These are phyloP conservation scores for Neotoxoptera formosana DNA, from an alignment of 1,140 invertebrate genomes.

Conservation along the genomic window DNA sequence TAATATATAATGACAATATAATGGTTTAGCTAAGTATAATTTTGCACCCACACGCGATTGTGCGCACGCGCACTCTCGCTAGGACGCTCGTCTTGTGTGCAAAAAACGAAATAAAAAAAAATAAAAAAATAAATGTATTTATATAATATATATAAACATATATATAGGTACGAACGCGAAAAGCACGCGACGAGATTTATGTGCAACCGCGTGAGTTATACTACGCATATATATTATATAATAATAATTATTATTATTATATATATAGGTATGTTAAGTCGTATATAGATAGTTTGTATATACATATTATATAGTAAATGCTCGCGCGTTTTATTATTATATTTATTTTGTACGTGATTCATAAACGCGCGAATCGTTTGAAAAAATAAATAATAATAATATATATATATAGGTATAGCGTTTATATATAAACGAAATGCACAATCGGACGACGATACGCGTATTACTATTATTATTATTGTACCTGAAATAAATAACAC, in stretches of 20 bases:
- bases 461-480: neutral
- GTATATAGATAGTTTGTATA: neutral
- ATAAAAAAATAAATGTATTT: neutral
- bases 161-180: neutral
- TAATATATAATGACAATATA: neutral
- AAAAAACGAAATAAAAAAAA: neutral
- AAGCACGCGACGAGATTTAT: slow-evolving; percentile 38
- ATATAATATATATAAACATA: too few species aligned
- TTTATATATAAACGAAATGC: neutral
- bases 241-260: neutral
- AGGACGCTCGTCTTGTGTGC: neutral
- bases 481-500: neutral
- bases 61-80: neutral
- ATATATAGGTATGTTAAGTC: too few species aligned
- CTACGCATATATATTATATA: neutral
- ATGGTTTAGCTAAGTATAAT: slow-evolving; percentile 20
- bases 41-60: slow-evolving; percentile 38
- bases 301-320: neutral
- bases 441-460: neutral
- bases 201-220: neutral
- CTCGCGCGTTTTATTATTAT: neutral
- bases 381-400: neutral
- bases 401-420: too few species aligned
- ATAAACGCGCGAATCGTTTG: neutral
- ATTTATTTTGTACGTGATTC: slow-evolving; percentile 10